Percentiles rank a stretch among this genome's conserved stretches.
phyloP scores from a whole-genome alignment of 2,113 vertebrate genomes.

The Otus sunia region DNA sequence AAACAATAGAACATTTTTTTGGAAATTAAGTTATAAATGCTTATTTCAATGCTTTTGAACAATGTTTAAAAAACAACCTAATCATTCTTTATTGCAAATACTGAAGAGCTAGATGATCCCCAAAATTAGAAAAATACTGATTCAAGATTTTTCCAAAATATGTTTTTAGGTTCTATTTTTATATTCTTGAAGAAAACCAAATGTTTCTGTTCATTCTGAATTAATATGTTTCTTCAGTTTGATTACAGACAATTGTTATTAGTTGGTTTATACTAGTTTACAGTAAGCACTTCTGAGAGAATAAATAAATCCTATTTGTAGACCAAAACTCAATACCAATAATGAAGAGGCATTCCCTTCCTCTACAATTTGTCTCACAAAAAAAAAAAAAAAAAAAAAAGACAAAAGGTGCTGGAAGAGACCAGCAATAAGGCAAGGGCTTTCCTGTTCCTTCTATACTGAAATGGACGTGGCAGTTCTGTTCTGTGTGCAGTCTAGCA shows the following conservation, averaged over 20 bases:
- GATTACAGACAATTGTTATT: background rate
- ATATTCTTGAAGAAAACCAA: background rate
- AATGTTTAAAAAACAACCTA: background rate
- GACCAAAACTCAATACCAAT: background rate
- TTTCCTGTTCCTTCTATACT: background rate
- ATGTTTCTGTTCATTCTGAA: background rate
- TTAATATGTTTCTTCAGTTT: background rate
- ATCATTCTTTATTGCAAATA: background rate
- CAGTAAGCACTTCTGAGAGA: background rate
- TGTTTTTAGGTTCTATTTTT: background rate
- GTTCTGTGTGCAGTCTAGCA: background rate
- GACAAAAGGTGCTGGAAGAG: background rate
- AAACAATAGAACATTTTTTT: background rate
- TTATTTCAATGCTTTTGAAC: background rate
- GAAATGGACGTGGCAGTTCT: background rate
- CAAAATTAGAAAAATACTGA: background rate
- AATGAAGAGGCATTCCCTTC: background rate
- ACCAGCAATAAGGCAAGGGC: background rate
- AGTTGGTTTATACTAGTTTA: background rate
- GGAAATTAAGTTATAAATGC: background rate
- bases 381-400: background rate
- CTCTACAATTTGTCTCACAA: background rate
- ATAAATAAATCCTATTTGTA: background rate
- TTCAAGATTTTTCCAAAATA: background rate
- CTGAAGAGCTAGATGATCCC: background rate